A percentile compares a stretch with the other conserved stretches of the same genome.
Conservation (phyloP, 2,113 vertebrate species). For the Panurus biarmicus region DNA sequence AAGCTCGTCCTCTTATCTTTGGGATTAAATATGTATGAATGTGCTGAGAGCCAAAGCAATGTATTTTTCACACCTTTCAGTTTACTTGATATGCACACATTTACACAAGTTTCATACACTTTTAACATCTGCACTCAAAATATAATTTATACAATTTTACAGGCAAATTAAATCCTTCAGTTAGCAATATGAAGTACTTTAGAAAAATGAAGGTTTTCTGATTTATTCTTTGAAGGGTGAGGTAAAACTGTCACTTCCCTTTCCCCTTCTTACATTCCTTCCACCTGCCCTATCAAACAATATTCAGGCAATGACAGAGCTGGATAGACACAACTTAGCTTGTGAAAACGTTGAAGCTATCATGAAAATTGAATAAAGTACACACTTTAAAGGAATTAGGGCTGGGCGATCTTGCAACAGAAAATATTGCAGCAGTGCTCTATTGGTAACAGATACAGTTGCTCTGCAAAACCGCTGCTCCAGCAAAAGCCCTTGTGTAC, state of each 20-base stretch:
- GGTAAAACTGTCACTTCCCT: neutral
- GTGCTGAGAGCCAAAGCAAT: neutral
- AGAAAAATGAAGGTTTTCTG: neutral
- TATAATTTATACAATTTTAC: neutral
- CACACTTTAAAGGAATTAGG: neutral
- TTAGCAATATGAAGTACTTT: neutral
- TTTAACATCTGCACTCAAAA: neutral
- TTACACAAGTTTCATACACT: neutral
- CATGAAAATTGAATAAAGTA: neutral
- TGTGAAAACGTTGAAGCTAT: neutral
- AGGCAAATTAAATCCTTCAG: neutral
- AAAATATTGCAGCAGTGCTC: neutral
- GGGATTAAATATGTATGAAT: neutral
- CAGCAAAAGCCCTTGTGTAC: neutral
- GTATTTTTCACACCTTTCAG: neutral
- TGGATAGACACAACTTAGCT: neutral
- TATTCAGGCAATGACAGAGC: neutral
- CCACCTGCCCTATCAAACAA: neutral
- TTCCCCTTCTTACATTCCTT: neutral
- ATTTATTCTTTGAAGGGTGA: neutral
- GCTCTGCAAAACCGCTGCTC: neutral
- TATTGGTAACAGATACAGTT: neutral
- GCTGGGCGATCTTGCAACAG: neutral
- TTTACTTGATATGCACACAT: neutral
- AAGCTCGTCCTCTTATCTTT: neutral